Base-by-base conservation (phyloP, 1,140 invertebrate genomes). In the Laodelphax striatellus region DNA sequence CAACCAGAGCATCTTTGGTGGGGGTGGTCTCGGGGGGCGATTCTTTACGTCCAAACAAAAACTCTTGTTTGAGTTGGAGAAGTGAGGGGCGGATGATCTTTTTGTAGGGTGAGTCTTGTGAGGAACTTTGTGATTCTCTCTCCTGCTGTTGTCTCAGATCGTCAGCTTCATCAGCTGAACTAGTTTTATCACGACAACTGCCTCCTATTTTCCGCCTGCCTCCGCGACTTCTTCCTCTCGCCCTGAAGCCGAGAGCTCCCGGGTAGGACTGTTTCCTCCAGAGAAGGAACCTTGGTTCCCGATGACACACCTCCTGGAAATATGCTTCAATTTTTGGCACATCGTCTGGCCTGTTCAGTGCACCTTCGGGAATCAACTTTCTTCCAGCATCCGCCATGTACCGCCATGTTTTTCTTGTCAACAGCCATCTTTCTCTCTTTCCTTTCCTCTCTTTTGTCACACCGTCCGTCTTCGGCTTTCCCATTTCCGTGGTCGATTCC, bases 361-460 rank as follows among this genome's bases (percentile, higher is more conserved):
- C 78, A 2, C 84, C 83, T 54, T 92, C 89, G 0, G 89, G 88
- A 43, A 92, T 85, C 13, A 93, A 76, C 66, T 84, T 84, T 44
- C 87, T 81, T n/a, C 89, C 89, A 11, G 89, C 88, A 66, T 92
- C 89, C 0, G 88, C 82, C 90, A 93, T 93, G 70, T 92, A 92
- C 60, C 88, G 78, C 90, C 90, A 92, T 17, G 90, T 92, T 73
- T 92, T 92, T 24, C 89, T 76, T 5, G 89, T 91, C 19, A 92
- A 76, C 31, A 92, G 75, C 90, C 90, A 93, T 73, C 90, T 79
- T 71, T 92, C 67, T 13, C 52, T 62, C 54, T 60, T 67, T 46
- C 34, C 62, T 57, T 64, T 64, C 52, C 42, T 67, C 58, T 60
- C 59, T 22, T 41, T 42, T 34, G 13, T 9, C 16, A 24, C 16